Base-by-base conservation (phyloP, 2,797 vertebrate species). In the Xerus rutilus region DNA sequence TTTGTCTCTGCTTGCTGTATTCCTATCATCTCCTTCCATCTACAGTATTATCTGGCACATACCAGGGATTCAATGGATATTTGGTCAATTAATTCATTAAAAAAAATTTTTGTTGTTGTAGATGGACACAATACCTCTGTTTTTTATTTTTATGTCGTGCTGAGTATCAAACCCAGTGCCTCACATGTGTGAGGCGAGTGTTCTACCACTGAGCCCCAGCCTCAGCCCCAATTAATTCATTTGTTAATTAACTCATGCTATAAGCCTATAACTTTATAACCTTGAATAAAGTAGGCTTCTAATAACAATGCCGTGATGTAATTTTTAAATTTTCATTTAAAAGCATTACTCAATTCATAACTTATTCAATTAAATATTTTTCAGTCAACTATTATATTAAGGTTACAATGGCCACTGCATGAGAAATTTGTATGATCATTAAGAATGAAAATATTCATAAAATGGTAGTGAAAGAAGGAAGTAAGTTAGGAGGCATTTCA, bases 381-480 rank as follows among this genome's bases (percentile, higher is more conserved):
- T 94, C 64, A 89, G 8, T 78, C 32, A 91, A 85, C 28, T 82
- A 57, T 45, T 85, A 78, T 83, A 74, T 83, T 86, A 93, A 77
- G n/a, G 73, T 72, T 59, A 81, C 62, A 94, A 88, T 52, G 90
- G 43, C 30, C 21, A 88, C 73, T 28, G 18, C 62, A 39, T 47
- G 52, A 89, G 65, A 95, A 78, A 89, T 86, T 79, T 83, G 20
- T 86, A 82, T 54, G n/a, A 69, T 47, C 91, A 86, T 78, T 91
- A 94, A 89, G 78, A 78, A 89, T 89, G 17, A 78, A 82, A 52
- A 39, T 3, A 39, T 39, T 39, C 39, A 39, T 39, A 39, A 39
- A 39, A 39, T 39, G 39, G 39, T 39, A 39, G 39, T 39, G 39
- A 39, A 47, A 30, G 47, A 85, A 59, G 45, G n/a, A 86, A 77